These are phyloP conservation scores for Arctia plantaginis DNA, from an alignment of 2,888 invertebrate genomes.

Conservation along the genomic window DNA sequence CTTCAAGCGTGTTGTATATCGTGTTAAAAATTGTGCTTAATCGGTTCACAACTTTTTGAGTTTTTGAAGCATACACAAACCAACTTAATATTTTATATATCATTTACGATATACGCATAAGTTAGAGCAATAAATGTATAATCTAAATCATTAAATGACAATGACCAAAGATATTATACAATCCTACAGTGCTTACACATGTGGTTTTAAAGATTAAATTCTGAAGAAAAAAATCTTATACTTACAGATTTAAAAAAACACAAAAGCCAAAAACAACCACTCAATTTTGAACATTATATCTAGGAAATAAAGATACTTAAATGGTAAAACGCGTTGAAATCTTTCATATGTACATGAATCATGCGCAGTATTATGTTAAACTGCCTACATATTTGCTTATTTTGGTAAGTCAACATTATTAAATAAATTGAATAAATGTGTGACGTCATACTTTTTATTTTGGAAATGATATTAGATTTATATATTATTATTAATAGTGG, in stretches of 20 bases:
- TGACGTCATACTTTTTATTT: not conserved
- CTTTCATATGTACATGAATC: conserved; percentile 56
- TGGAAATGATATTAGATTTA: not conserved
- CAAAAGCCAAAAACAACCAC: not conserved
- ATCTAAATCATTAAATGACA: not conserved
- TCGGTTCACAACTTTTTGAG: too few species aligned
- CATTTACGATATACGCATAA: not conserved
- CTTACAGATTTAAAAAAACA: not conserved
- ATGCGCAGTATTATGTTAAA: not conserved
- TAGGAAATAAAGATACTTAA: not conserved
- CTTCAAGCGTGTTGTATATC: too few species aligned
- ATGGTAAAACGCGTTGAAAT: conserved; percentile 55
- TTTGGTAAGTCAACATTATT: not conserved
- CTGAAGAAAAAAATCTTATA: not conserved
- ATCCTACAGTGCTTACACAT: not conserved
- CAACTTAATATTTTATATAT: too few species aligned
- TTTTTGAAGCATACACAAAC: too few species aligned
- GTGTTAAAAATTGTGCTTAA: too few species aligned
- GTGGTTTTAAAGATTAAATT: not conserved
- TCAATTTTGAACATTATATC: not conserved
- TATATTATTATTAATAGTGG: not conserved
- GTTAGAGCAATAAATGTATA: not conserved
- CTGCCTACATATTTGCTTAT: not conserved
- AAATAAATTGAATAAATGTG: not conserved
- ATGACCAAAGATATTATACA: not conserved